Conservation (phyloP, 2,888 invertebrate species). For the Volucella inanis region DNA sequence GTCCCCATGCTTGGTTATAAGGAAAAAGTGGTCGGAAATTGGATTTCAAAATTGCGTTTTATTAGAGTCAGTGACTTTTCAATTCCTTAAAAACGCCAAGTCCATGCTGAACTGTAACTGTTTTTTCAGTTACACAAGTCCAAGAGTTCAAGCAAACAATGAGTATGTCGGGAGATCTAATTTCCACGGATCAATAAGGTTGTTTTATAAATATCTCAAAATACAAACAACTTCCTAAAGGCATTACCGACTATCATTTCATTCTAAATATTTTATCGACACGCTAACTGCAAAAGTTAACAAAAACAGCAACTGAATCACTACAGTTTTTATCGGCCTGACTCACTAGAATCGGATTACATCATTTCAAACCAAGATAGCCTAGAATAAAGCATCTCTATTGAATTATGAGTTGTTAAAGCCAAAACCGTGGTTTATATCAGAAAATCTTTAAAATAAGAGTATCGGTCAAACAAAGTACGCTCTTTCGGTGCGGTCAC, state of each 20-base stretch:
- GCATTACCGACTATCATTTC: neutral
- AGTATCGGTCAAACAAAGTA: neutral
- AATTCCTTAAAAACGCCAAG: too few species aligned
- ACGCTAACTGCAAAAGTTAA: neutral
- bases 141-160: too few species aligned
- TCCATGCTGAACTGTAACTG: too few species aligned
- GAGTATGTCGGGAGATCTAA: too few species aligned
- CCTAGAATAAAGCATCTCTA: neutral
- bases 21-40: too few species aligned
- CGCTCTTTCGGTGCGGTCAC: neutral
- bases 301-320: conserved; percentile 4
- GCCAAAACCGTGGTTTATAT: neutral
- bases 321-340: neutral
- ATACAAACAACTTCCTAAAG: neutral
- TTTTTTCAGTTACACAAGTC: too few species aligned
- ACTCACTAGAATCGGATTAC: conserved; percentile 10
- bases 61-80: too few species aligned
- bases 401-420: neutral
- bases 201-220: neutral
- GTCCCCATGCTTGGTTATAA: too few species aligned
- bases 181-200: too few species aligned
- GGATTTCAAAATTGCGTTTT: too few species aligned
- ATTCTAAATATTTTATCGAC: neutral
- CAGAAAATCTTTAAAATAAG: too few species aligned
- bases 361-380: conserved; percentile 1